Evolutionary conservation across 2,113 vertebrate genomes (phyloP).

Genomic region (Coturnix japonica): DNA sequence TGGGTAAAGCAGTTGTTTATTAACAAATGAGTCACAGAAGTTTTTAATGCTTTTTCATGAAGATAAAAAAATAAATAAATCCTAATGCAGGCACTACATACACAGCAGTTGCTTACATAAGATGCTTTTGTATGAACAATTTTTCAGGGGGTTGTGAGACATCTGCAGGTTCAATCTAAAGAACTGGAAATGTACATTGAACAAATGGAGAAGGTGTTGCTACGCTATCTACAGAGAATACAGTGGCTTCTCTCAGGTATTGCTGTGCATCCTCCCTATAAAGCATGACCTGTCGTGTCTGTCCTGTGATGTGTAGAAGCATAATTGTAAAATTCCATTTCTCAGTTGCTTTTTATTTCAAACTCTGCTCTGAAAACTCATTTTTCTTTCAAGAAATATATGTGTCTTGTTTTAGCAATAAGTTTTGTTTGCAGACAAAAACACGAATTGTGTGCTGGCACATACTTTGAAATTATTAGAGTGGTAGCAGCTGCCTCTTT

Average conservation of each 20-base stretch:
- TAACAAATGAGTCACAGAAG: background rate
- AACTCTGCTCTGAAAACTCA: background rate
- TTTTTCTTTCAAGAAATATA: background rate
- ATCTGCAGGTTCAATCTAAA: conserved; percentile 76
- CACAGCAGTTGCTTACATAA: background rate
- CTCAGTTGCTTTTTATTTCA: background rate
- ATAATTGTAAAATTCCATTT: background rate
- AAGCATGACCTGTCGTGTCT: background rate
- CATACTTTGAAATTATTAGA: background rate
- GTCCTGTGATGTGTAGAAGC: background rate
- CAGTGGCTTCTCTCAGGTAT: conserved; percentile 87
- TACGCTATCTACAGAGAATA: conserved; percentile 75
- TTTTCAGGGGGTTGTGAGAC: conserved; percentile 79
- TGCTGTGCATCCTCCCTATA: background rate
- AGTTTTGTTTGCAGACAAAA: background rate
- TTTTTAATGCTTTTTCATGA: background rate
- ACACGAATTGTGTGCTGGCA: background rate
- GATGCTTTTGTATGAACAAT: background rate
- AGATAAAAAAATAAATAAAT: background rate
- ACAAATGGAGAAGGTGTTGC: conserved; percentile 64
- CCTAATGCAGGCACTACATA: background rate
- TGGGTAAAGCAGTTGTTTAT: background rate
- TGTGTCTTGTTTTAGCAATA: background rate
- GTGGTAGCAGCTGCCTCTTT: background rate
- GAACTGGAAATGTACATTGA: conserved; percentile 77